Conservation (phyloP, 2,797 vertebrate genomes). For the Toxotes lorentzi region DNA sequence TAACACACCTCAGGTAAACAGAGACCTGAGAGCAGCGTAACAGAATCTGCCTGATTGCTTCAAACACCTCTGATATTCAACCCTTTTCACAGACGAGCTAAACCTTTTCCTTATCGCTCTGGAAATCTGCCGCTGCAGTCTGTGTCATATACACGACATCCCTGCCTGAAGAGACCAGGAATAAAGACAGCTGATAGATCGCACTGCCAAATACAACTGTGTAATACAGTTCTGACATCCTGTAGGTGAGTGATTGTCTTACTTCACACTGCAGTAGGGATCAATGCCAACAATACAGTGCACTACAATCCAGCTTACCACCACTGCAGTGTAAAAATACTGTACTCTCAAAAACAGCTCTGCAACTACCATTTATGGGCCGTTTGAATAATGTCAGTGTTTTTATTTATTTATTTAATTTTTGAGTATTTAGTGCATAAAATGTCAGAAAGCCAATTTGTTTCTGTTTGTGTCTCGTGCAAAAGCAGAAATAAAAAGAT, state of each 20-base stretch:
- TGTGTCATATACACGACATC: slow-evolving; percentile 50
- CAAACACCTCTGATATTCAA: slow-evolving; percentile 68
- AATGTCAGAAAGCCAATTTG: no score
- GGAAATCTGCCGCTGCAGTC: slow-evolving; percentile 48
- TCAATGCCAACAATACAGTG: slow-evolving; percentile 18
- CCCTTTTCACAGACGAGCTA: slow-evolving; percentile 47
- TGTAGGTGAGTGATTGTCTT: slow-evolving; percentile 7
- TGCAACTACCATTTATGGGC: no score
- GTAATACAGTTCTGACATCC: slow-evolving; percentile 34
- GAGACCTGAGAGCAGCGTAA: slow-evolving; percentile 56
- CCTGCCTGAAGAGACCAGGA: slow-evolving; percentile 35
- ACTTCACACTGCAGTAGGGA: slow-evolving; percentile 26
- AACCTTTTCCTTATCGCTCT: slow-evolving; percentile 49
- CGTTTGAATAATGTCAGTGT: no score
- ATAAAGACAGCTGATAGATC: slow-evolving; percentile 54
- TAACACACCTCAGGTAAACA: slow-evolving; percentile 28
- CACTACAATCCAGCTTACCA: not conserved
- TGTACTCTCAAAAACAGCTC: no score
- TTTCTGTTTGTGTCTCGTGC: not conserved
- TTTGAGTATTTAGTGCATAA: no score
- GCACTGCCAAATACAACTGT: slow-evolving; percentile 26
- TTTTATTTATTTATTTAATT: no score
- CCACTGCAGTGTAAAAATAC: no score
- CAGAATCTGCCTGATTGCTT: slow-evolving; percentile 46
- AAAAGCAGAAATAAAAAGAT: not conserved